Conservation (phyloP, 2,113 vertebrate genomes). For the Menidia beryllina region DNA sequence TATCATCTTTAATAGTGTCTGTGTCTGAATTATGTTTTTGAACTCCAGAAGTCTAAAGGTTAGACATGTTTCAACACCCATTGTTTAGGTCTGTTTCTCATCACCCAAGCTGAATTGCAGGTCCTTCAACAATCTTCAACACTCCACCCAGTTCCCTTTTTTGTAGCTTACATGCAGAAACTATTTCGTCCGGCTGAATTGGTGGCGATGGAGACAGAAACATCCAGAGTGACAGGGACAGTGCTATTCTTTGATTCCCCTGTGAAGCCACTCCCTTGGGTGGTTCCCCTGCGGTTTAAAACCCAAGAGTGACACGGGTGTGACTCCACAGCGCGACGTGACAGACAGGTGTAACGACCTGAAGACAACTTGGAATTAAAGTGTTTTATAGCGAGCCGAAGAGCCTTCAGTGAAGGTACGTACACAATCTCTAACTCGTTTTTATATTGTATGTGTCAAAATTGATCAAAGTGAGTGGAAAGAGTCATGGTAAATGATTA, state of each 20-base stretch:
- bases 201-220: slow-evolving; percentile 27
- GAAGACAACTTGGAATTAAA: slow-evolving; percentile 15
- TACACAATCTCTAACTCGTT: neutral
- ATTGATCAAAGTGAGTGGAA: neutral
- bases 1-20: neutral
- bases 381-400: neutral
- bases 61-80: slow-evolving; percentile 14
- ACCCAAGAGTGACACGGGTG: slow-evolving; percentile 54
- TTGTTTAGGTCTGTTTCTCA: slow-evolving; percentile 4
- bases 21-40: neutral
- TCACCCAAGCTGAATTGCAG: slow-evolving; percentile 45
- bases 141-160: slow-evolving; percentile 45
- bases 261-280: slow-evolving; percentile 86
- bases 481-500: neutral
- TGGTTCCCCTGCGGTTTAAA: slow-evolving; percentile 83
- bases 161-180: slow-evolving; percentile 44
- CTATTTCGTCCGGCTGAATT: neutral
- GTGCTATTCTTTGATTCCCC: slow-evolving; percentile 46
- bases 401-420: slow-evolving; percentile 59
- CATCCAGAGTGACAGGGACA: neutral
- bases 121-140: slow-evolving; percentile 45
- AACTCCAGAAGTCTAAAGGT: neutral
- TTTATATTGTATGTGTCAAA: neutral
- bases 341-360: slow-evolving; percentile 31
- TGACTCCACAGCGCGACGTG: slow-evolving; percentile 30